phyloP scores from a whole-genome alignment of 2,888 invertebrate genomes.

The Epistrophe grossulariae region DNA sequence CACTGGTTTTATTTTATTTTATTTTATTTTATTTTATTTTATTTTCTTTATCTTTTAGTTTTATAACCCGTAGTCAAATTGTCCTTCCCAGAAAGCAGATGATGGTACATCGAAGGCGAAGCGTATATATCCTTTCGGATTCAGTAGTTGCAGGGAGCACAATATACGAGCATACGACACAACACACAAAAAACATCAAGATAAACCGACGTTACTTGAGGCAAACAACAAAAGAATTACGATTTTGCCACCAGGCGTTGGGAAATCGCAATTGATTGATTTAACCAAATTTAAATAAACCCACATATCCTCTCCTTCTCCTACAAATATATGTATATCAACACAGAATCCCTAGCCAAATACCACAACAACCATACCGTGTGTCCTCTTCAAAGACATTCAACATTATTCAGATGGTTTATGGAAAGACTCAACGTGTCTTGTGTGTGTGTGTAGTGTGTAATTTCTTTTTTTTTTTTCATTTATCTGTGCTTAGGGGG shows the following conservation, averaged over 20 bases:
- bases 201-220: conserved; percentile 30
- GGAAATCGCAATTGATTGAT: conserved; percentile 76
- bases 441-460: neutral
- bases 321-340: neutral
- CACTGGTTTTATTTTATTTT: conserved; percentile 64
- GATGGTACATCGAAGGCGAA: conserved; percentile 3
- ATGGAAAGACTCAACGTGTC: neutral
- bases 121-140: conserved; percentile 10
- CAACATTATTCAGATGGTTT: conserved; percentile 23
- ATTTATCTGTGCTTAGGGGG: neutral
- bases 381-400: conserved; percentile 50
- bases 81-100: conserved; percentile 3
- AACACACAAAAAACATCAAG: conserved; percentile 15
- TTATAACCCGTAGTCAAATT: conserved; percentile 66
- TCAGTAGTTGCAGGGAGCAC: neutral
- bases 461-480: too few relatives aligned
- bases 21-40: conserved; percentile 66
- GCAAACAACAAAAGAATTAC: conserved; percentile 74
- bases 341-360: conserved; percentile 43
- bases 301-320: conserved; percentile 47
- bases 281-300: conserved; percentile 76
- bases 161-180: neutral
- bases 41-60: conserved; percentile 70
- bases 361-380: conserved; percentile 14
- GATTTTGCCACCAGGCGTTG: conserved; percentile 74